Evolutionary conservation across 2,888 invertebrate genomes (phyloP), one percentile per base, ranked within the genome.

Genomic region (Pristionchus entomophagus): DNA sequence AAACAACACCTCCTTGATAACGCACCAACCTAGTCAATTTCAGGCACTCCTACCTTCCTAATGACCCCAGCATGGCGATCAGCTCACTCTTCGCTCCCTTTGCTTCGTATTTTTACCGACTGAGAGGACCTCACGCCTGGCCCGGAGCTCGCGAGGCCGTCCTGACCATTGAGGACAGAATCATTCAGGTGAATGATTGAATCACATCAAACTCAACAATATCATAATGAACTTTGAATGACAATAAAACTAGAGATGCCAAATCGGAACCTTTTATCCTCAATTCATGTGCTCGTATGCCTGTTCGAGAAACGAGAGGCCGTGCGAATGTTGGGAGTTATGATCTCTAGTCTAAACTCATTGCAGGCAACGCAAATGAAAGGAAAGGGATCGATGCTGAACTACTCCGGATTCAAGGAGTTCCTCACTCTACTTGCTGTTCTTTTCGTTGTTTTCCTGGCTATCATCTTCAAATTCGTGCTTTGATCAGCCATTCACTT

Each of bases 91-190:
- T 88, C 56, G 91, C 91, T 22, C 90, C 91, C 26, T 84, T 88
- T 56, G 89, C 88, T 14, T 86, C 91, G 17, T 90, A 91, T 62
- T 87, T 89, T 73, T 92, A 91, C 73, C 88, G 91, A 65, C 78
- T 91, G 26, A 56, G 86, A n/a, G 91, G 92, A 12, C 90, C 90
- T 17, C 88, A 89, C 73, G 35, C 87, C 12, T 92, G 91, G 92
- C n/a, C 84, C 17, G 91, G 90, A 29, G 92, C 92, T 49, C 86
- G 90, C 65, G 56, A 90, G 0, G 91, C 92, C 35, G 89, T 92
- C 38, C 53, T 91, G 59, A 88, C 86, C 4, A 87, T 89, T 41
- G 86, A 88, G 41, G 78, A 90, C 53, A 85, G 91, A 41, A 90
- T 91, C 41, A 45, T 77, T 3, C 73, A 85, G 77, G 85, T 85